Evolutionary conservation across 1,140 invertebrate genomes (phyloP).

Genomic region (Leptinotarsa defecta): DNA sequence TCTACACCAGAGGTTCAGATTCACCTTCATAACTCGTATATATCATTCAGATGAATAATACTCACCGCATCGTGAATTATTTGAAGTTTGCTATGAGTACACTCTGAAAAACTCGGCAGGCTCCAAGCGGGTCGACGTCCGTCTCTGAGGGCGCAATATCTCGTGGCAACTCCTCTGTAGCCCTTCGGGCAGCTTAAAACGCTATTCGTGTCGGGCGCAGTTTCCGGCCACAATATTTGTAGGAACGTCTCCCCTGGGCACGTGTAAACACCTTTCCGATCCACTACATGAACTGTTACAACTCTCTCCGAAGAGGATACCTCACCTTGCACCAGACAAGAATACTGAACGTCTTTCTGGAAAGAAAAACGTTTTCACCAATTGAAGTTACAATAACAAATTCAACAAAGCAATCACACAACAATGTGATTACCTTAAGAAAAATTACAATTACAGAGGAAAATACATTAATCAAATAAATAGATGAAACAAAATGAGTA

Average conservation of each 20-base stretch:
- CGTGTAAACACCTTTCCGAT: constrained; percentile 62
- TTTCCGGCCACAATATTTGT: constrained; percentile 65
- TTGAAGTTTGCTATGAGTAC: constrained; percentile 67
- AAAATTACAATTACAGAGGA: no score
- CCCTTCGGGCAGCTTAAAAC: constrained; percentile 65
- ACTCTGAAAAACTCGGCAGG: constrained; percentile 73
- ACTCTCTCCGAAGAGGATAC: constrained; percentile 62
- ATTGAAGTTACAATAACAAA: no score
- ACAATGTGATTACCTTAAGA: no score
- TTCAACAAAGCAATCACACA: no score
- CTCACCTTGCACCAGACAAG: constrained; percentile 63
- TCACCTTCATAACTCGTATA: no score
- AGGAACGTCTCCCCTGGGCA: constrained; percentile 59
- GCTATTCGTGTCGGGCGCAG: constrained; percentile 65
- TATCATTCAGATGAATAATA: background rate
- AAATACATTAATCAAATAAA: no score
- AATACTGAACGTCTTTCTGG: constrained; percentile 67
- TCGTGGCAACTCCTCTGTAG: constrained; percentile 58
- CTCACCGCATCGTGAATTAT: constrained; percentile 56
- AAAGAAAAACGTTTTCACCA: background rate
- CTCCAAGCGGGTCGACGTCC: constrained; percentile 70
- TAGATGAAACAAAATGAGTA: no score
- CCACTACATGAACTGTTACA: constrained; percentile 67
- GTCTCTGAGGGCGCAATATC: constrained; percentile 65
- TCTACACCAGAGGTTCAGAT: no score